Percentiles rank a stretch among this genome's conserved stretches.
phyloP scores from a whole-genome alignment of 2,113 vertebrate genomes.

The Rhegmatorhina hoffmannsi region DNA sequence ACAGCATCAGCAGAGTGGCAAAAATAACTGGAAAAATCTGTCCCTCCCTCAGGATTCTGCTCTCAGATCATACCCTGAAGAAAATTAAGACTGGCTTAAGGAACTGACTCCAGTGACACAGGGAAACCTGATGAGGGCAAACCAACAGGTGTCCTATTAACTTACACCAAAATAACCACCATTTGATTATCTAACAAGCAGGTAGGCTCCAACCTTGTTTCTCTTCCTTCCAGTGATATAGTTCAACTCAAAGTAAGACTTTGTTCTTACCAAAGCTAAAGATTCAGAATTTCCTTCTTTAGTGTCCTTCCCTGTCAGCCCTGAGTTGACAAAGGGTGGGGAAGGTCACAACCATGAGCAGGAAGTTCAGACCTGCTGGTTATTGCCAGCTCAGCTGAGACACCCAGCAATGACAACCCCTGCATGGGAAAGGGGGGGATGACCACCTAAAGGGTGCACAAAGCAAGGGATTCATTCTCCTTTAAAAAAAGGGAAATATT shows the following conservation, averaged over 20 bases:
- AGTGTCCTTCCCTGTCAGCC: neutral
- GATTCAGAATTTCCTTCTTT: neutral
- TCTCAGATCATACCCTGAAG: neutral
- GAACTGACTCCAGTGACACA: neutral
- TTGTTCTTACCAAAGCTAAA: neutral
- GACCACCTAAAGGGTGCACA: neutral
- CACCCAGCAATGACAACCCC: neutral
- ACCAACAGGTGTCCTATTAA: neutral
- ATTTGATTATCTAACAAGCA: neutral
- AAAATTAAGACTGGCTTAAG: neutral
- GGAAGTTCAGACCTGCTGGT: neutral
- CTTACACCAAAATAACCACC: neutral
- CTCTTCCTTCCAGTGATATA: neutral
- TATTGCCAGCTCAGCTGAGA: neutral
- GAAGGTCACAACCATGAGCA: neutral
- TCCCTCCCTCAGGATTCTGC: neutral
- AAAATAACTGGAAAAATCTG: neutral
- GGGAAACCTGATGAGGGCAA: neutral
- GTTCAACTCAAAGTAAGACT: neutral
- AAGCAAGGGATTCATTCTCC: neutral
- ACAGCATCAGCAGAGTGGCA: neutral
- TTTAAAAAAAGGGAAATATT: neutral
- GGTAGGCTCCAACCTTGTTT: fast-evolving
- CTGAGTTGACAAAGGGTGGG: neutral
- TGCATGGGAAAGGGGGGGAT: neutral